phyloP scores from a whole-genome alignment of 2,888 invertebrate genomes.

The Nycteola revayana region DNA sequence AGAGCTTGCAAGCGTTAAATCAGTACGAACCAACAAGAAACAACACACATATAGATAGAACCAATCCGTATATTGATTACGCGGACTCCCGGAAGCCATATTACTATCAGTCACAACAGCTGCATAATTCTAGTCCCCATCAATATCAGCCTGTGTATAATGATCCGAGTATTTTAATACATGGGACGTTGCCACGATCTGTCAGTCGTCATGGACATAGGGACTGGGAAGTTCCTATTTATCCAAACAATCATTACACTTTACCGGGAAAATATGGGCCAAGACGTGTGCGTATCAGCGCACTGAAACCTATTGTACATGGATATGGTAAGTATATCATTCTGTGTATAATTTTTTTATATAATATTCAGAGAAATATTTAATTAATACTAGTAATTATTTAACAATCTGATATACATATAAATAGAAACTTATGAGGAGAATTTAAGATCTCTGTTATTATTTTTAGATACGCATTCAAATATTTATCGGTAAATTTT shows the following conservation, averaged over 20 bases:
- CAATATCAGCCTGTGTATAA: conserved; percentile 53
- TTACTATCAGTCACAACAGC: conserved; percentile 35
- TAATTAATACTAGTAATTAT: too few species aligned
- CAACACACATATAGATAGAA: conserved; percentile 43
- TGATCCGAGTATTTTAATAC: conserved; percentile 45
- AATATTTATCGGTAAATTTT: too few species aligned
- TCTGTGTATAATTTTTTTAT: too few species aligned
- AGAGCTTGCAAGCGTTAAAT: conserved; percentile 65
- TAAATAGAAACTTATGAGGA: too few species aligned
- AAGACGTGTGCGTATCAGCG: conserved; percentile 72
- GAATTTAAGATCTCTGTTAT: too few species aligned
- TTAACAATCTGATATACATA: too few species aligned
- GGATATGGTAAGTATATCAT: conserved; percentile 67
- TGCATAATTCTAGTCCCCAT: conserved; percentile 24
- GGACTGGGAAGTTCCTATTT: conserved; percentile 33
- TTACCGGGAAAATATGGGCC: conserved; percentile 57
- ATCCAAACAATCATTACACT: conserved; percentile 53
- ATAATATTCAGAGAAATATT: too few species aligned
- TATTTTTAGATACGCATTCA: too few species aligned
- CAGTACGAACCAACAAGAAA: conserved; percentile 53
- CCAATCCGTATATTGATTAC: conserved; percentile 58
- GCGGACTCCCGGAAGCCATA: conserved; percentile 43
- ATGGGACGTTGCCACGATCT: conserved; percentile 58
- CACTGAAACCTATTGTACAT: conserved; percentile 61
- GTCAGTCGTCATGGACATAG: conserved; percentile 37